Base-by-base conservation (phyloP, 1,140 invertebrate species). In the Phortica variegata region DNA sequence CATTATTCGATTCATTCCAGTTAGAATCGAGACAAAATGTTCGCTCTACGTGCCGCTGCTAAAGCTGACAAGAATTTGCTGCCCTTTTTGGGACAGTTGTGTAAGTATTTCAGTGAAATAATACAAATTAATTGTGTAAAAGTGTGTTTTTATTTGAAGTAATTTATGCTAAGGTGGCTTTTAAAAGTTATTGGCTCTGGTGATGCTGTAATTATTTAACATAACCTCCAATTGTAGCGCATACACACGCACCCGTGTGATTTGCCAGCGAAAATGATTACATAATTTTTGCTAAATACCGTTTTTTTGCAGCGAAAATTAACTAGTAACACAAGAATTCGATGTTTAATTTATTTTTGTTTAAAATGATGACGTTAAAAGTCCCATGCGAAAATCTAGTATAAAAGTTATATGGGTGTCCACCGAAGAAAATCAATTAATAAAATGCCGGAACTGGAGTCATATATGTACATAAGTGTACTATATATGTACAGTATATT, bases 51-150 rank as follows among this genome's bases (percentile, higher is more conserved):
- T 65, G 62, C 66, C 51, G 65, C 65, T 31, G 45, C 54, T 26
- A 70, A 71, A 65, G 59, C 62, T 42, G 65, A 70, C 56, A 71
- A 66, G 39, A 62, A 52, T 54, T 58, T 71, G 63, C 53, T 69
- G 16, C 68, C 65, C 39, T 52, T 66, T 52, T 60, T 70, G 56
- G 68, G 56, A 45, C 65, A 70, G 58, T 54, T 62, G 54, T 60
- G 65, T 70, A 71, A 70, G 65, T 70, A 65, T 38, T 10, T 0
- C 4, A 8, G 15, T 21, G 20, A 17, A 9, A 7, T n/a, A 20
- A 21, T 23, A 9, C 4, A 36, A 32, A 5, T 33, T 15, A 43
- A 40, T 36, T 7, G n/a, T 3, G n/a, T 5, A 39, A 26, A 16
- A 43, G 38, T 18, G 16, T 34, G 33, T n/a, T 5, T 34, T n/a